Conservation (phyloP, 2,888 invertebrate genomes). For the Apodemia mormo region DNA sequence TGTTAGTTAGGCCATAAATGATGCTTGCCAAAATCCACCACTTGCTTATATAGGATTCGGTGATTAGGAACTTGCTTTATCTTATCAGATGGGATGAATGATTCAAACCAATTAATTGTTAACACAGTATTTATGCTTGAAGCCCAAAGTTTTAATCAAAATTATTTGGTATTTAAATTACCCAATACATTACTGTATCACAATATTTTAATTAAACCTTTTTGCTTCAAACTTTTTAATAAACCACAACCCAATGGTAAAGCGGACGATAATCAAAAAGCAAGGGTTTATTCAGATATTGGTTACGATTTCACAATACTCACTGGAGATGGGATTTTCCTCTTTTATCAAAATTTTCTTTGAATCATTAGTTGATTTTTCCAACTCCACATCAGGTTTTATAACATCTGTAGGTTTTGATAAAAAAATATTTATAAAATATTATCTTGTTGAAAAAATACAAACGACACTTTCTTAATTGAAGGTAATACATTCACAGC, state of each 20-base stretch:
- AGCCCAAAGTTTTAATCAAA: slow-evolving; percentile 38
- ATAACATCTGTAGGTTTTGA: slow-evolving; percentile 75
- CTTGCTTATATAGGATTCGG: slow-evolving; percentile 48
- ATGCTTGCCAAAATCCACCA: slow-evolving; percentile 48
- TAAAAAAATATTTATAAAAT: slow-evolving; percentile 61
- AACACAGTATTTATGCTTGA: slow-evolving; percentile 49
- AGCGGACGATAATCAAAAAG: slow-evolving; percentile 47
- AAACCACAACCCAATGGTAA: slow-evolving; percentile 41
- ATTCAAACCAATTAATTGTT: slow-evolving; percentile 56
- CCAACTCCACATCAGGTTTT: slow-evolving; percentile 74
- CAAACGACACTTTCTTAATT: slow-evolving; percentile 20
- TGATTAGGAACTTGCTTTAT: slow-evolving; percentile 47
- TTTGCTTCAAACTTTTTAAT: slow-evolving; percentile 9
- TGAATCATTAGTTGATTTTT: slow-evolving; percentile 65
- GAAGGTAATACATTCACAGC: slow-evolving; percentile 17
- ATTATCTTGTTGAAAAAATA: slow-evolving; percentile 33
- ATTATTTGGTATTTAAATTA: slow-evolving; percentile 20
- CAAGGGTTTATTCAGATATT: slow-evolving; percentile 39
- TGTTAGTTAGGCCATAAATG: slow-evolving; percentile 59
- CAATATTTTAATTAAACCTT: slow-evolving; percentile 14
- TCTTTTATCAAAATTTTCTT: slow-evolving; percentile 65
- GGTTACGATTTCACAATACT: slow-evolving; percentile 62
- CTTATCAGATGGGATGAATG: slow-evolving; percentile 62
- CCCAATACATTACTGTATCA: slow-evolving; percentile 20
- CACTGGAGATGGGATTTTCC: slow-evolving; percentile 72